These are phyloP conservation scores for Pithys albifrons DNA, from an alignment of 2,113 vertebrate genomes.

Conservation along the genomic window DNA sequence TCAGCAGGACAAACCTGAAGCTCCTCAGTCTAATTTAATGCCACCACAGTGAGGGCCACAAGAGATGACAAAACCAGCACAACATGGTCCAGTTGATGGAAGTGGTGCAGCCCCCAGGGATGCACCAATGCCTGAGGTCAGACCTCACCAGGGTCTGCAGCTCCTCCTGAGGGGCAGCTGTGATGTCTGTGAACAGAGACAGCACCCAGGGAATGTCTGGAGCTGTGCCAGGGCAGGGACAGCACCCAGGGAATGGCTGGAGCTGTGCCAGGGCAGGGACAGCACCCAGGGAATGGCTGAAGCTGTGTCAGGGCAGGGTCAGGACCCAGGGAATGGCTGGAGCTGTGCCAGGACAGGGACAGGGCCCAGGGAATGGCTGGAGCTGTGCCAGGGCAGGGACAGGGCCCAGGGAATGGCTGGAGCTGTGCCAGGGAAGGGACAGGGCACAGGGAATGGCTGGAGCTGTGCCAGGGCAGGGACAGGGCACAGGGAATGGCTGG, in stretches of 20 bases:
- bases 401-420: no score
- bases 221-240: not conserved
- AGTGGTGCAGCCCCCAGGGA: not conserved
- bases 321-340: no score
- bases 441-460: not conserved
- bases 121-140: not conserved
- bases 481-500: no score
- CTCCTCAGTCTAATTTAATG: not conserved
- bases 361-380: not conserved
- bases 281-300: not conserved
- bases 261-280: no score
- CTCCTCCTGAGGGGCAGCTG: not conserved
- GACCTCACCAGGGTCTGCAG: not conserved
- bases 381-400: not conserved
- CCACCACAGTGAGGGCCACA: not conserved
- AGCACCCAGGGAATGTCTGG: not conserved
- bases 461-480: not conserved
- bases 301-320: not conserved
- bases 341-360: no score
- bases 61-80: not conserved
- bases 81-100: not conserved
- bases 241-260: no score
- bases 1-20: not conserved
- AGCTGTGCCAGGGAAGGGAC: no score
- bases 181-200: not conserved